Evolutionary conservation across 2,888 invertebrate species (phyloP), one percentile per base, ranked within the genome.

Genomic region (Carpatolechia fugitivella): DNA sequence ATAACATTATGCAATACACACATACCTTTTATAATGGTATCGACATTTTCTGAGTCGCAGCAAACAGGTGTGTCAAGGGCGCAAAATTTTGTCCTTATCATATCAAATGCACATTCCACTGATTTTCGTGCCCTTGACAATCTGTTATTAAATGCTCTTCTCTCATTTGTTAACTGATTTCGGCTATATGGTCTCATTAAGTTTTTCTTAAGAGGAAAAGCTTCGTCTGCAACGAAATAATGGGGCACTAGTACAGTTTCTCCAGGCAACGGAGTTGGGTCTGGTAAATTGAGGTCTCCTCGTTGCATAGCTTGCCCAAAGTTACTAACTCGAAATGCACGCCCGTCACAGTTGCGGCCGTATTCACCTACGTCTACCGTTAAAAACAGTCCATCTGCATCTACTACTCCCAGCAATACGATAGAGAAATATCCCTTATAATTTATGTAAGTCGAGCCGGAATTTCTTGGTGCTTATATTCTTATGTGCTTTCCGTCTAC

Each of bases 301-400:
- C 8, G 29, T 48, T 61, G n/a, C 58, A 62, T 57, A 44, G 58
- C 55, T 62, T 63, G 61, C 52, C 61, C 59, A 50, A 65, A 50
- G 44, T 50, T 6, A 24, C 61, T 64, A 40, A 44, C 59, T 63
- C 63, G 56, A 18, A 63, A 65, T 58, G 38, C 60, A 14, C 64
- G 61, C 18, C 65, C 62, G 30, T 66, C 66, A 60, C 68, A 63
- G 53, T 65, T 63, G 53, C 65, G 38, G n/a, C 64, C 68, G 51
- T 62, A 63, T 60, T 61, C 59, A 24, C 64, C 68, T 52, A 62
- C 50, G 59, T 66, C 66, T 60, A 59, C 50, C 8, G 24, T 13
- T 29, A 55, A 35, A 64, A 67, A 67, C 10, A 61, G 56, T 18
- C 62, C 63, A n/a, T n/a, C n/a, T n/a, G n/a, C n/a, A n/a, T n/a